Evolutionary conservation across 2,797 vertebrate genomes (phyloP).

Genomic region (Moxostoma hubbsi): DNA sequence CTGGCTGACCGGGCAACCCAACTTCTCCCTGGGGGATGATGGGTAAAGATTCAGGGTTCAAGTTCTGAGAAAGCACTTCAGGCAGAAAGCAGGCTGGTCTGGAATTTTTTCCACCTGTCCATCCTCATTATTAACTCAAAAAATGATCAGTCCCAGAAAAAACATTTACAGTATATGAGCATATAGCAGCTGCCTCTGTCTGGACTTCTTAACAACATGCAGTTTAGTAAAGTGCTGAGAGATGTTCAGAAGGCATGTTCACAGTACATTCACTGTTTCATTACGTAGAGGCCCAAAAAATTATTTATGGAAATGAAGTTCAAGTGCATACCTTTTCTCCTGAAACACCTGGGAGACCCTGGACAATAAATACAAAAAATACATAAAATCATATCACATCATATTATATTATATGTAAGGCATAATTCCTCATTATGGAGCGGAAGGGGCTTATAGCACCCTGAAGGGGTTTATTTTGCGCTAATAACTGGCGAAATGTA

Average conservation of each 20-base stretch:
- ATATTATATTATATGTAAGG: too few relatives aligned
- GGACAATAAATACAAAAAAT: conserved; percentile 11
- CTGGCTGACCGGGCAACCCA: conserved; percentile 82
- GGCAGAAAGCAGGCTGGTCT: background rate
- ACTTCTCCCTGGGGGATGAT: conserved; percentile 76
- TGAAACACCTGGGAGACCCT: conserved; percentile 55
- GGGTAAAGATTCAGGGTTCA: conserved; percentile 41
- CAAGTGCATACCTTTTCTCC: conserved; percentile 59
- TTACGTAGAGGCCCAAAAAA: conserved; percentile 16
- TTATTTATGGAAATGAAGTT: background rate
- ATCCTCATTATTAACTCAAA: conserved; percentile 3
- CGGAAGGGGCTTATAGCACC: too few relatives aligned
- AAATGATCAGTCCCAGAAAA: conserved; percentile 8
- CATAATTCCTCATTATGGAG: too few relatives aligned
- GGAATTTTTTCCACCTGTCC: conserved; percentile 29
- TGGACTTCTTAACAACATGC: conserved; percentile 10
- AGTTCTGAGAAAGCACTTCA: conserved; percentile 6
- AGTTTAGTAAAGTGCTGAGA: conserved; percentile 50
- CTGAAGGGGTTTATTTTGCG: too few relatives aligned
- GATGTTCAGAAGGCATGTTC: conserved; percentile 62
- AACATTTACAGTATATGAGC: conserved; percentile 19
- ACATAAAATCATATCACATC: background rate
- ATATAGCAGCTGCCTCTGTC: conserved; percentile 34
- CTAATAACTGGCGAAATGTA: too few relatives aligned
- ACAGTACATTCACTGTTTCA: conserved; percentile 53